These are phyloP conservation scores for Dendropsophus ebraccatus DNA, from an alignment of 2,113 vertebrate genomes.

Conservation along the genomic window DNA sequence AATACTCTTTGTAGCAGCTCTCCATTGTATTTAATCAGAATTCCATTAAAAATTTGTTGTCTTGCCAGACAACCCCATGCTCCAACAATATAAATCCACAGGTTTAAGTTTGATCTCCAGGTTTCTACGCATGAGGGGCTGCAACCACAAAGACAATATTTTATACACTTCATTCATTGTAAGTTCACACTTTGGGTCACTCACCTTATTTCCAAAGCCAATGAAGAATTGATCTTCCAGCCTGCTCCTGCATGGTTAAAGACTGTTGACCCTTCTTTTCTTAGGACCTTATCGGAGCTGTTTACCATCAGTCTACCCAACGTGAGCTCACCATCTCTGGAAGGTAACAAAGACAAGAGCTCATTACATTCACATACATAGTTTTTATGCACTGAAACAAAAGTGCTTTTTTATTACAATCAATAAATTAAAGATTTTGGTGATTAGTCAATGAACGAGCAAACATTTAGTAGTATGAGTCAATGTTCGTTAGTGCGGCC, in stretches of 20 bases:
- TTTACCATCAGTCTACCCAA: constrained; percentile 83
- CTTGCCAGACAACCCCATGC: too few species aligned
- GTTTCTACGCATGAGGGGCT: not conserved
- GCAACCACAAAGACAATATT: not conserved
- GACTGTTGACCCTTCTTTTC: constrained; percentile 74
- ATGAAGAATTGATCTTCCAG: constrained; percentile 86
- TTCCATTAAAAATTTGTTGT: not conserved
- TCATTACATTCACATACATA: constrained; percentile 38
- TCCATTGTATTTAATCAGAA: too few species aligned
- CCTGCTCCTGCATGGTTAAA: constrained; percentile 74
- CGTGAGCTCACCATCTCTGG: constrained; percentile 79
- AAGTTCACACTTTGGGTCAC: not conserved
- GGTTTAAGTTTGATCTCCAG: not conserved
- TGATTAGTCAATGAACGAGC: too few species aligned
- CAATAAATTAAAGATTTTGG: constrained; percentile 45
- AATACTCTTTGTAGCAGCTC: too few species aligned
- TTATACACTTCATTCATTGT: not conserved
- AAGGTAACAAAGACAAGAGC: constrained; percentile 66
- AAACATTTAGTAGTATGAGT: too few species aligned
- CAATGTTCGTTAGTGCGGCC: too few species aligned
- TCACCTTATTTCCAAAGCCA: constrained; percentile 85
- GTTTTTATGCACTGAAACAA: constrained; percentile 1
- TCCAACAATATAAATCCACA: not conserved
- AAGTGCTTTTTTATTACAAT: constrained; percentile 36
- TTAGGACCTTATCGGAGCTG: constrained; percentile 76